Evolutionary conservation across 2,113 vertebrate species (phyloP).

Genomic region (Lasiurus borealis): DNA sequence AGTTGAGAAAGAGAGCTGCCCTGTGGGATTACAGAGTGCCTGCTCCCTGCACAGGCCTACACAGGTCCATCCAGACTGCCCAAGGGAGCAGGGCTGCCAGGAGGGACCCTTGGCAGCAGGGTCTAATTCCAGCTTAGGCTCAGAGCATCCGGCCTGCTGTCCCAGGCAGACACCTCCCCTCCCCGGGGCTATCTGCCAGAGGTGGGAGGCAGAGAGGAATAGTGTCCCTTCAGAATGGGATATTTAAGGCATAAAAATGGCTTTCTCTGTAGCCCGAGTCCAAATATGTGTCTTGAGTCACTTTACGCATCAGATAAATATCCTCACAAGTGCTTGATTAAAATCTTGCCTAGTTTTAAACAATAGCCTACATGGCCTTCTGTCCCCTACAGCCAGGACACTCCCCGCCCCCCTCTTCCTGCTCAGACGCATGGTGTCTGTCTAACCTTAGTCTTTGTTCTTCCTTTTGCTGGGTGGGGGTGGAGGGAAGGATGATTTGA

Average conservation of each 20-base stretch:
- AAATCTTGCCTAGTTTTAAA: no score
- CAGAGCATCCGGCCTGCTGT: not conserved
- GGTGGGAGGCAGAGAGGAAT: not conserved
- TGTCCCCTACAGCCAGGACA: not conserved
- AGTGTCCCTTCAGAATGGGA: not conserved
- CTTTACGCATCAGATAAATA: not conserved
- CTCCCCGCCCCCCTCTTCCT: not conserved
- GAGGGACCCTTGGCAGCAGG: fast-evolving
- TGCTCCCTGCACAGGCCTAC: not conserved
- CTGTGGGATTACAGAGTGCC: not conserved
- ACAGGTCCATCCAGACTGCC: not conserved
- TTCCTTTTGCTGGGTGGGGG: not conserved
- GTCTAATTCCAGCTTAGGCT: not conserved
- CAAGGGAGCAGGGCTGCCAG: not conserved
- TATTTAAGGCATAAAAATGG: not conserved
- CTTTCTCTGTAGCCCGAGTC: not conserved
- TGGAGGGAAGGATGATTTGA: not conserved
- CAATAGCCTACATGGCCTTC: not conserved
- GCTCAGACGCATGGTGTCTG: not conserved
- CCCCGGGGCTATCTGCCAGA: not conserved
- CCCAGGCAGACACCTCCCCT: not conserved
- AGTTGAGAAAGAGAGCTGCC: not conserved
- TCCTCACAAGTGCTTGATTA: not conserved
- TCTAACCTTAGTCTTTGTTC: not conserved
- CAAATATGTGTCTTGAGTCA: constrained; percentile 29